Conservation (phyloP, 2,888 invertebrate genomes). For the Tigriopus californicus region DNA sequence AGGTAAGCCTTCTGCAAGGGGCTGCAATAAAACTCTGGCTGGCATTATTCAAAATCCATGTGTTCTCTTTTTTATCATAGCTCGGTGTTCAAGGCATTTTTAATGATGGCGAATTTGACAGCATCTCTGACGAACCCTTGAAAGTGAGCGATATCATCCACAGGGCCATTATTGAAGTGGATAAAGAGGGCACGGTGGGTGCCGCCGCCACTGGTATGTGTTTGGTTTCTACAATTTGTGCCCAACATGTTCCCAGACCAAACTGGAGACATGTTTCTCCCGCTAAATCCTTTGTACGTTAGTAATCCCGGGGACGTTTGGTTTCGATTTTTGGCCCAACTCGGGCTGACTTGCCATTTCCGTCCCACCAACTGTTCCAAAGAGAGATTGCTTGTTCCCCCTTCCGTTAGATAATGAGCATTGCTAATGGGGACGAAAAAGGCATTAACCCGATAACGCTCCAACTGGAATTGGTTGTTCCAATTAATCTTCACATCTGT, state of each 20-base stretch:
- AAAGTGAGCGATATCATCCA: slow-evolving; percentile 6
- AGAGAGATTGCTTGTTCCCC: not conserved
- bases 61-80: not conserved
- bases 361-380: not conserved
- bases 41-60: not conserved
- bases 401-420: too few relatives aligned
- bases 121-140: not conserved
- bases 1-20: not conserved
- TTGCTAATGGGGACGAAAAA: too few relatives aligned
- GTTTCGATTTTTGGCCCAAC: not conserved
- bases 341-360: not conserved
- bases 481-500: too few relatives aligned
- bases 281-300: not conserved
- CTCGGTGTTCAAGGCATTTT: not conserved
- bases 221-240: not conserved
- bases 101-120: not conserved
- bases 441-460: too few relatives aligned
- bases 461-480: too few relatives aligned
- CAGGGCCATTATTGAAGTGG: not conserved
- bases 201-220: not conserved
- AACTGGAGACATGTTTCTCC: not conserved
- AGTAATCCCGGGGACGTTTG: not conserved
- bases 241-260: too few relatives aligned
- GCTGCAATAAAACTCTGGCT: not conserved
- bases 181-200: slow-evolving; percentile 4